phyloP scores from a whole-genome alignment of 1,140 invertebrate species.

The Artemia franciscana region DNA sequence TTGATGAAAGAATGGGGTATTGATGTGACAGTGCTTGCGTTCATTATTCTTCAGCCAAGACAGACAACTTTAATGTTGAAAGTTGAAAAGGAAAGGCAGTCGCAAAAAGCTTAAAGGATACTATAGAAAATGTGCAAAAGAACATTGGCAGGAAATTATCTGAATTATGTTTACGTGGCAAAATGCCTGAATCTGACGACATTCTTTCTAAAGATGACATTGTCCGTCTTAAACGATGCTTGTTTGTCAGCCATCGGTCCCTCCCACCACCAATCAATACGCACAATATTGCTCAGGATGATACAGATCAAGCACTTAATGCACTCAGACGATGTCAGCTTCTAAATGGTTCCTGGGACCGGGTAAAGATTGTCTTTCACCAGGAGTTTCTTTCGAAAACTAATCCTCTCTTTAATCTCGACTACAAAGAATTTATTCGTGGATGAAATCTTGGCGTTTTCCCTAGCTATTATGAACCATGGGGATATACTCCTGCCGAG shows the following conservation, averaged over 20 bases:
- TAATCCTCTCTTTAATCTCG: conserved; percentile 89
- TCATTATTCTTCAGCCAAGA: conserved; percentile 85
- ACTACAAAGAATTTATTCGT: conserved; percentile 97
- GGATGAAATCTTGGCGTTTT: conserved; percentile 97
- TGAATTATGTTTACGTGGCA: conserved; percentile 66
- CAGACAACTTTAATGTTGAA: conserved; percentile 98
- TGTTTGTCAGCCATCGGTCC: conserved; percentile 73
- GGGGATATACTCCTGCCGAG: conserved; percentile 98
- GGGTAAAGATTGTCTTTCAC: conserved; percentile 97
- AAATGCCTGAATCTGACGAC: conserved; percentile 58
- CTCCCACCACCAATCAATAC: conserved; percentile 89
- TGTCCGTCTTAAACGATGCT: conserved; percentile 87
- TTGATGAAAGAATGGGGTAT: conserved; percentile 79
- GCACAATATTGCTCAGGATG: conserved; percentile 90
- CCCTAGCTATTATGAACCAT: conserved; percentile 97
- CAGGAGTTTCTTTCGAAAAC: conserved; percentile 95
- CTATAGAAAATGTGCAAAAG: conserved; percentile 80
- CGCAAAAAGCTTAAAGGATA: conserved; percentile 84
- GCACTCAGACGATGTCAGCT: conserved; percentile 71
- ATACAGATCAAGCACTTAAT: conserved; percentile 68
- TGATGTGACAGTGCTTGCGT: conserved; percentile 97
- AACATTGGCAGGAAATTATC: conserved; percentile 87
- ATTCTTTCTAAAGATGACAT: conserved; percentile 78
- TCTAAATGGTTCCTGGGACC: conserved; percentile 80
- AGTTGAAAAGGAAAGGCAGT: conserved; percentile 87